Evolutionary conservation across 2,888 invertebrate genomes (phyloP).

Genomic region (Notodonta dromedarius): DNA sequence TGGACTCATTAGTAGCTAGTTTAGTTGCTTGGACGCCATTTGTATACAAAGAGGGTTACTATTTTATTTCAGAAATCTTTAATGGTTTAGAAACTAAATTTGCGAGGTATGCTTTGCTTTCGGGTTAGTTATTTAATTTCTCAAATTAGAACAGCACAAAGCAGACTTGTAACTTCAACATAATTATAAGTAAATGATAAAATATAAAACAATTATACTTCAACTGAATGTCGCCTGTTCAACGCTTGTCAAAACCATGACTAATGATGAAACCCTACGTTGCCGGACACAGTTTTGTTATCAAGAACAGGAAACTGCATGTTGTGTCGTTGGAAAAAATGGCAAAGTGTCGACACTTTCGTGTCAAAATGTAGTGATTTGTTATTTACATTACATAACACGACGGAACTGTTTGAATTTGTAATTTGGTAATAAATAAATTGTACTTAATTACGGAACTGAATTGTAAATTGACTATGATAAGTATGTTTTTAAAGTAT

Average conservation of each 20-base stretch:
- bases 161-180: no score
- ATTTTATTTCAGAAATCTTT: not conserved
- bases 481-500: no score
- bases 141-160: no score
- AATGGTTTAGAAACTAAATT: not conserved
- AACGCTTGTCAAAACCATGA: not conserved
- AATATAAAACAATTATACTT: not conserved
- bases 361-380: slow-evolving; percentile 10
- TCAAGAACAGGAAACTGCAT: slow-evolving; percentile 49
- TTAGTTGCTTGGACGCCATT: not conserved
- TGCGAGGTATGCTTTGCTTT: not conserved
- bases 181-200: no score
- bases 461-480: not conserved
- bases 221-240: not conserved
- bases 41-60: not conserved
- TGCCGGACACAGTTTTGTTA: slow-evolving; percentile 47
- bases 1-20: slow-evolving; percentile 40
- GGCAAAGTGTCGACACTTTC: slow-evolving; percentile 38
- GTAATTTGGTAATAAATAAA: not conserved
- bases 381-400: not conserved
- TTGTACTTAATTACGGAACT: not conserved
- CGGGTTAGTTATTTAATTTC: no score
- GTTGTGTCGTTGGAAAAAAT: slow-evolving; percentile 38
- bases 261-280: slow-evolving; percentile 5
- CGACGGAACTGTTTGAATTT: not conserved